Evolutionary conservation across 2,888 invertebrate species (phyloP), one percentile per base, ranked within the genome.

Genomic region (Pyralis farinalis): DNA sequence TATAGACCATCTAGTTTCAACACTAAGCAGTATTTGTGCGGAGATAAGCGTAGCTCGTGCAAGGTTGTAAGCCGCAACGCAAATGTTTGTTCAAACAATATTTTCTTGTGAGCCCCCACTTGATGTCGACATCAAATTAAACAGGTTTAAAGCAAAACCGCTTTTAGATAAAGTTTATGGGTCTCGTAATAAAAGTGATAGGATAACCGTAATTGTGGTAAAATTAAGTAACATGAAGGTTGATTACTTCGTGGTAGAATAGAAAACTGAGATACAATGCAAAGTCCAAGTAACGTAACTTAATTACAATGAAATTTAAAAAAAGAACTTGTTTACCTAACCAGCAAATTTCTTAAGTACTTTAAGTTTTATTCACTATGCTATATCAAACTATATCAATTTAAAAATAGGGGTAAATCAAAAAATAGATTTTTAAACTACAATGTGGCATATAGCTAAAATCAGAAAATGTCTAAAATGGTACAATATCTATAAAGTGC

Each of bases 121-220:
- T 64, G 62, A 76, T 85, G 85, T 86, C 78, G 80, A 85, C 85
- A 86, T 80, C 79, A 79, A 71, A 77, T 76, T 77, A 85, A 85
- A 85, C 74, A 86, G 66, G 65, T 77, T 73, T 71, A 65, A 67
- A 73, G 66, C 64, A 59, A 58, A 59, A 64, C 70, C 68, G 67
- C 64, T 61, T 61, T 59, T 51, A 70, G 80, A 82, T 82, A 74
- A 77, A 76, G 59, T 78, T 77, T 76, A 78, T 68, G 69, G 62
- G 61, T 50, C 58, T 63, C 58, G 62, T 69, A 66, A 68, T 69
- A 68, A 59, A 59, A 53, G 47, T 33, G 32, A 47, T 34, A 37
- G 43, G 34, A 44, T 46, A 40, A 33, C 42, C 37, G 44, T 44
- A 50, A 57, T 59, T 70, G 70, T 70, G 70, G 71, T 70, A 68